phyloP scores from a whole-genome alignment of 1,140 invertebrate genomes.

The Helicorthomorpha holstii region DNA sequence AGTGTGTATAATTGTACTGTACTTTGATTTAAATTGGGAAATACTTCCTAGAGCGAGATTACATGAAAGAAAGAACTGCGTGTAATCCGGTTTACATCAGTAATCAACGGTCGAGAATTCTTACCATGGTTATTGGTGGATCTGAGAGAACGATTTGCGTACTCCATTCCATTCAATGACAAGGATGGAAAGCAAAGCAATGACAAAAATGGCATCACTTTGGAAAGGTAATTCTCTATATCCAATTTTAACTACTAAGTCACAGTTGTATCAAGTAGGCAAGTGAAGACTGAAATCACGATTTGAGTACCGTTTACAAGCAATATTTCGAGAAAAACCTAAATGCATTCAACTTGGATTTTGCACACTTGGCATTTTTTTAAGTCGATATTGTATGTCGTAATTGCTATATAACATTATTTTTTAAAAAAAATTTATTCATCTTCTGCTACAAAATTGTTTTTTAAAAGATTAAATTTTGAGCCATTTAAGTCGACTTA shows the following conservation, averaged over 20 bases:
- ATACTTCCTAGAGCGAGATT: too few relatives aligned
- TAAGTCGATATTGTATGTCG: too few relatives aligned
- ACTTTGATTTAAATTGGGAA: too few relatives aligned
- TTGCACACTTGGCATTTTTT: too few relatives aligned
- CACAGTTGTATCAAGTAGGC: conserved; percentile 33
- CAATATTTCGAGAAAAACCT: conserved; percentile 81
- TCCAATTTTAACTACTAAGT: neutral
- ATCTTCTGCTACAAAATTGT: too few relatives aligned
- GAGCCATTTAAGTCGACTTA: too few relatives aligned
- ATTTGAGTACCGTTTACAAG: conserved; percentile 81
- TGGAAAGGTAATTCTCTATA: conserved; percentile 46
- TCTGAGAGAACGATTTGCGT: conserved; percentile 54
- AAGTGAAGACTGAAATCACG: conserved; percentile 81
- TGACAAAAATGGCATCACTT: conserved; percentile 99
- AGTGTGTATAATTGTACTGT: too few relatives aligned
- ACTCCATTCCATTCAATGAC: conserved; percentile 39
- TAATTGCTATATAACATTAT: too few relatives aligned
- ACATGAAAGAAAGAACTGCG: too few relatives aligned
- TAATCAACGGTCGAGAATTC: conserved; percentile 79
- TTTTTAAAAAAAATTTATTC: too few relatives aligned
- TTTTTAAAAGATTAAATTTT: too few relatives aligned
- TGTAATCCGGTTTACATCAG: too few relatives aligned
- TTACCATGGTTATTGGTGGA: conserved; percentile 87
- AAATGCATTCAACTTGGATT: conserved; percentile 82
- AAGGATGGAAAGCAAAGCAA: conserved; percentile 45